A percentile compares a stretch with the other conserved stretches of the same genome.
Conservation (phyloP, 2,113 vertebrate species). For the Pithys albifrons region DNA sequence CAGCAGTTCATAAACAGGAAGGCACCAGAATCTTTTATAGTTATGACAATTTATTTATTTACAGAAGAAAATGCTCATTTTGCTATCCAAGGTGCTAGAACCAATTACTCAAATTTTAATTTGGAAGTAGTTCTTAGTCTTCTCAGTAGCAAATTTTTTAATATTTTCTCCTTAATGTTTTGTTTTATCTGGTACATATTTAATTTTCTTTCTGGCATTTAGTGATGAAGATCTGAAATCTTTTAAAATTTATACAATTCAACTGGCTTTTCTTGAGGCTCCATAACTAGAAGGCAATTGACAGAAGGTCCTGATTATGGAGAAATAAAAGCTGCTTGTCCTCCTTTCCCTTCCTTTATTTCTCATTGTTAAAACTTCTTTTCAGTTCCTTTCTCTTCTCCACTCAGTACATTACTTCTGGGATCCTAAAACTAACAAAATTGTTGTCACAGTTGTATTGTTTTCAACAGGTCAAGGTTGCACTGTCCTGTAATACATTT, state of each 20-base stretch:
- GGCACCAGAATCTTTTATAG: neutral
- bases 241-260: neutral
- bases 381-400: neutral
- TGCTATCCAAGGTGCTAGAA: constrained; percentile 15
- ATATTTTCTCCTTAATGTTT: neutral
- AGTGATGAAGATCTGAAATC: neutral
- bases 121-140: neutral
- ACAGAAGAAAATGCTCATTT: neutral
- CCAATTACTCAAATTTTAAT: neutral
- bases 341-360: neutral
- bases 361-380: neutral
- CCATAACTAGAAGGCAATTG: neutral
- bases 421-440: neutral
- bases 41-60: neutral
- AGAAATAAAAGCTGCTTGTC: neutral
- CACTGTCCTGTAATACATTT: neutral
- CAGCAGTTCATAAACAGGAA: neutral
- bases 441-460: neutral
- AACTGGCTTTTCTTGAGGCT: neutral
- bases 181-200: neutral
- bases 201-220: neutral
- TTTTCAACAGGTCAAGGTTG: neutral
- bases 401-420: neutral
- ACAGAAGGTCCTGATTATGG: neutral
- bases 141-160: neutral